Base-by-base conservation (phyloP, 2,888 invertebrate species). In the Cataglyphis altisquamis region DNA sequence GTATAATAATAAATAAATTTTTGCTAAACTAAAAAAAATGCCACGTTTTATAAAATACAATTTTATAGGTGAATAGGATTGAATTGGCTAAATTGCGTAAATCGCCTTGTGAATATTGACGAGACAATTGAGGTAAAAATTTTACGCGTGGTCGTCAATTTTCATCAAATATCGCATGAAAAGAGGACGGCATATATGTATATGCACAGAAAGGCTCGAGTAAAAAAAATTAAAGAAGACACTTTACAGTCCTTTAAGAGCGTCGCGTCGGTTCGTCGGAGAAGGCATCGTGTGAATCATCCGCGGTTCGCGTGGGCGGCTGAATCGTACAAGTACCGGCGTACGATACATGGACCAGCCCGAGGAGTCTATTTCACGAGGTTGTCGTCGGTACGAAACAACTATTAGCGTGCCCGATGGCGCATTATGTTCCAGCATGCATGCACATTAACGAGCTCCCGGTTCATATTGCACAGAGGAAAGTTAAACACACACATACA, bases 331-430 rank as follows among this genome's bases (percentile, higher is more conserved):
- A 77, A 82, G 74, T 57, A 75, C 64, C 36, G 68, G 68, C 62
- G 45, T 63, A 67, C 70, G 82, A 74, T 78, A 88, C 82, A 62
- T 39, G 78, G 78, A 48, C 63, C 67, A 63, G 67, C 74, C 55
- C 78, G 84, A 84, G 84, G 18, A 85, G 80, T 83, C 87, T 88
- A 90, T 90, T 90, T 90, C 86, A 86, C 84, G 67, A 88, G 90
- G 89, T 92, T 93, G 93, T 93, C 92, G 90, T 88, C 91, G 90
- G 88, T 91, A 89, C 90, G 90, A 90, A 92, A 91, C 92, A 90
- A 91, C 92, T 93, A 93, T 93, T 93, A 93, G 93, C 92, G 87
- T 84, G 89, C 68, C 88, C 89, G 92, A 93, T 92, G 92, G 92
- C 83, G 90, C 89, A 92, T 93, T 92, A 93, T 91, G 92, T 92